These are phyloP conservation scores for Encarsia formosa DNA, from an alignment of 2,888 invertebrate species.

Conservation along the genomic window DNA sequence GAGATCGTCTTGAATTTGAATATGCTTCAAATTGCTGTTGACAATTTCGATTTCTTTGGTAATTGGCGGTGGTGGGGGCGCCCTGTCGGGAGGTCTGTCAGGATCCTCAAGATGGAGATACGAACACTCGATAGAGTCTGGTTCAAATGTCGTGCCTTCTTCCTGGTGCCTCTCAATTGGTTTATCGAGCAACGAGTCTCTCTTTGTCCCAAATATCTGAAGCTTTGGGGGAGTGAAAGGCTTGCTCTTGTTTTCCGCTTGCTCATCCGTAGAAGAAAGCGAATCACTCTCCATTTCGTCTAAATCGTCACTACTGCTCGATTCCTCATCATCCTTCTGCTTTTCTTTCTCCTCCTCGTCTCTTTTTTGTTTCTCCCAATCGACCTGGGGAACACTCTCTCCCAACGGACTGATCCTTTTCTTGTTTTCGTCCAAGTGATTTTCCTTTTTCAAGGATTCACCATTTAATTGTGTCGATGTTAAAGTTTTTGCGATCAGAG, in stretches of 20 bases:
- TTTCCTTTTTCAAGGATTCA: background rate
- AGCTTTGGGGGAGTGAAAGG: background rate
- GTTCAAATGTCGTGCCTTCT: slow-evolving; percentile 40
- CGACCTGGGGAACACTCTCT: slow-evolving; percentile 56
- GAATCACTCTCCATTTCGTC: slow-evolving; percentile 62
- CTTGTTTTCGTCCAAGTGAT: slow-evolving; percentile 37
- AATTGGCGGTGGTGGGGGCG: background rate
- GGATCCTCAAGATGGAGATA: slow-evolving; percentile 7
- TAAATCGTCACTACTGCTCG: slow-evolving; percentile 40
- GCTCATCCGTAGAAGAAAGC: slow-evolving; percentile 51
- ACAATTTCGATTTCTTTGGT: slow-evolving; percentile 36
- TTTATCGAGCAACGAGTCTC: slow-evolving; percentile 58
- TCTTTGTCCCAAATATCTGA: slow-evolving; percentile 69
- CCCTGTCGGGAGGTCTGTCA: background rate
- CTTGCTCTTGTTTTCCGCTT: slow-evolving; percentile 24
- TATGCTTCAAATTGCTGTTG: slow-evolving; percentile 42
- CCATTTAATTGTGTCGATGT: slow-evolving; percentile 11
- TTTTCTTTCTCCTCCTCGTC: slow-evolving; percentile 37
- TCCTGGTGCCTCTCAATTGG: slow-evolving; percentile 29
- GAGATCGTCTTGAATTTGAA: slow-evolving; percentile 37
- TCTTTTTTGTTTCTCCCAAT: slow-evolving; percentile 55
- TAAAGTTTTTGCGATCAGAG: background rate
- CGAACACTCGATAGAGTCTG: slow-evolving; percentile 46
- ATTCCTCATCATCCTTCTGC: slow-evolving; percentile 25
- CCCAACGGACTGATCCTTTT: slow-evolving; percentile 10